These are phyloP conservation scores for Ginglymostoma cirratum DNA, from an alignment of 2,113 vertebrate genomes.

Conservation along the genomic window DNA sequence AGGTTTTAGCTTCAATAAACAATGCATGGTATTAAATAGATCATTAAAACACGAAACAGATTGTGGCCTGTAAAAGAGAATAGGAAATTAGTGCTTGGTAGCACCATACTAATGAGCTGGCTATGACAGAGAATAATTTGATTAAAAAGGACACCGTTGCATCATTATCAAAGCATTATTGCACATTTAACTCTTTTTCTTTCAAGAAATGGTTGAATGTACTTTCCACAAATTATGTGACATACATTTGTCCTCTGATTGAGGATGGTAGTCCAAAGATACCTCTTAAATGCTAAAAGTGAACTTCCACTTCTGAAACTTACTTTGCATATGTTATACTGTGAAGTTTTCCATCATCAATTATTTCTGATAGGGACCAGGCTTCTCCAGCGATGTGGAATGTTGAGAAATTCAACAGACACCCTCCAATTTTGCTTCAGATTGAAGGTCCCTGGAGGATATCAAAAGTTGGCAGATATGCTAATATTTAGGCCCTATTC, in stretches of 20 bases:
- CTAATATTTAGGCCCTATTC: conserved; percentile 18
- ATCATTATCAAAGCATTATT: not conserved
- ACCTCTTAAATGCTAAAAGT: not conserved
- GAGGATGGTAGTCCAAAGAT: not conserved
- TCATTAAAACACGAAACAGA: not conserved
- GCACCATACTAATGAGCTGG: not conserved
- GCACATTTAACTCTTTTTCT: not conserved
- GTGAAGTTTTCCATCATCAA: not conserved
- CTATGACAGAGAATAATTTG: not conserved
- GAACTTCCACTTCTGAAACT: not conserved
- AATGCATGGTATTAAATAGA: not conserved
- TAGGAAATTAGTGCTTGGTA: not conserved
- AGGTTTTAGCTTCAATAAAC: not conserved
- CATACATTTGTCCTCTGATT: not conserved
- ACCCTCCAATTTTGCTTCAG: conserved; percentile 10
- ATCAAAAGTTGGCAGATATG: conserved; percentile 25
- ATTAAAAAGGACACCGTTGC: not conserved
- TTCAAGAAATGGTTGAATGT: not conserved
- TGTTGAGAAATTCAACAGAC: not conserved
- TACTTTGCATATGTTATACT: not conserved
- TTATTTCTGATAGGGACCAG: not conserved
- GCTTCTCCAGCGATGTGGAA: not conserved
- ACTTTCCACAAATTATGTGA: not conserved
- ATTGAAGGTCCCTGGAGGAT: not conserved
- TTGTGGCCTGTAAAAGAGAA: not conserved